These are phyloP conservation scores for Turritopsis dohrnii DNA, from an alignment of 30 jellyfish, hydroid and myxozoan species.

Conservation along the genomic window DNA sequence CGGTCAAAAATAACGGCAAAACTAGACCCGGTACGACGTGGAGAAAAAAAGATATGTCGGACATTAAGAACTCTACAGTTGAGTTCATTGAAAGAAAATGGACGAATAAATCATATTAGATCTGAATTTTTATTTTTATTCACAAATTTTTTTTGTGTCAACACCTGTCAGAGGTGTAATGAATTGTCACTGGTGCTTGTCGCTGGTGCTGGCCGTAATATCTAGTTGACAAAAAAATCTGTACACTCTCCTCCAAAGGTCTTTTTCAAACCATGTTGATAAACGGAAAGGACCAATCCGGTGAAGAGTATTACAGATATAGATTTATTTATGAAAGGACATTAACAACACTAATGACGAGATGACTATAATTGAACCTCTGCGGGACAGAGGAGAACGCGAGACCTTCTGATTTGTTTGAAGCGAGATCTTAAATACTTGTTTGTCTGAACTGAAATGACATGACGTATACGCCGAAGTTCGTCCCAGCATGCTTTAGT, in stretches of 20 bases:
- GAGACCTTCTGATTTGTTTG: not conserved
- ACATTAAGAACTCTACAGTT: not conserved
- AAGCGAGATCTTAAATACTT: not conserved
- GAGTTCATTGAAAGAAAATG: not conserved
- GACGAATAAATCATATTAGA: not conserved
- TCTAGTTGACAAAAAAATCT: not conserved
- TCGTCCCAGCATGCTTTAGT: not conserved
- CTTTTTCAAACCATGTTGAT: not conserved
- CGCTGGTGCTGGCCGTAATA: not conserved
- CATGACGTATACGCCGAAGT: no score
- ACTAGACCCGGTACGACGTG: slow-evolving; percentile 8
- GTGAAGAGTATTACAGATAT: not conserved
- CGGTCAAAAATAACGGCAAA: slow-evolving; percentile 19
- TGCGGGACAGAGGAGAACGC: not conserved
- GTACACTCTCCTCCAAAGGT: not conserved
- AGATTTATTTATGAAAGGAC: not conserved
- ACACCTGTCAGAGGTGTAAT: no score
- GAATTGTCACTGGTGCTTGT: not conserved
- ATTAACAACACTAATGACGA: not conserved
- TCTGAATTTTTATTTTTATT: not conserved
- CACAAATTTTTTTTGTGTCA: not conserved
- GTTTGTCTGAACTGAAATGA: no score
- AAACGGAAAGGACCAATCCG: not conserved
- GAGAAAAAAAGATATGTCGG: not conserved
- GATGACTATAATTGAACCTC: not conserved